A percentile compares a stretch with the other conserved stretches of the same genome.
Conservation (phyloP, 2,888 invertebrate species). For the Autographa pulchrina region DNA sequence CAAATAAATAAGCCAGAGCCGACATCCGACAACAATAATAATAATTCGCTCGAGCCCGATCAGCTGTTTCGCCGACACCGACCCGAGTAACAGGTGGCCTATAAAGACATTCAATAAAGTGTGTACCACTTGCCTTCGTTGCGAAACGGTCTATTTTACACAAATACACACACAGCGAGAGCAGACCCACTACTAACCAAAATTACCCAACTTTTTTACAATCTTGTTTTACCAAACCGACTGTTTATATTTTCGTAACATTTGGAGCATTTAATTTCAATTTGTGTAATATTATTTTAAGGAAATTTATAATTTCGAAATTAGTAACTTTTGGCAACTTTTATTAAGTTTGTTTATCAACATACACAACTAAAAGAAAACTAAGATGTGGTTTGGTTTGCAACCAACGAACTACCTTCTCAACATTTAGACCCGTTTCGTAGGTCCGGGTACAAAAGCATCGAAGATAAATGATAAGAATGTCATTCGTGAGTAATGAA, state of each 20-base stretch:
- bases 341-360: background rate
- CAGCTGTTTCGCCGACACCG: conserved; percentile 88
- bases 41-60: conserved; percentile 87
- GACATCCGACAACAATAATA: conserved; percentile 86
- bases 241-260: conserved; percentile 34
- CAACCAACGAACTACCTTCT: background rate
- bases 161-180: conserved; percentile 75
- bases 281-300: background rate
- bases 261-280: conserved; percentile 22
- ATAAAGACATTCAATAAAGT: conserved; percentile 90
- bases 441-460: background rate
- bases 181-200: conserved; percentile 58
- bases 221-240: conserved; percentile 33
- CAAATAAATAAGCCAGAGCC: conserved; percentile 86
- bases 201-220: conserved; percentile 61
- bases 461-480: background rate
- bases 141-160: conserved; percentile 84
- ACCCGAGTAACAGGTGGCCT: conserved; percentile 89
- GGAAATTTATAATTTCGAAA: background rate
- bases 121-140: conserved; percentile 87
- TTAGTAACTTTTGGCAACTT: background rate
- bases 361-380: background rate
- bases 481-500: background rate
- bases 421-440: background rate
- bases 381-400: background rate